These are phyloP conservation scores for Ditula angustiorana DNA, from an alignment of 2,888 invertebrate genomes.

Conservation along the genomic window DNA sequence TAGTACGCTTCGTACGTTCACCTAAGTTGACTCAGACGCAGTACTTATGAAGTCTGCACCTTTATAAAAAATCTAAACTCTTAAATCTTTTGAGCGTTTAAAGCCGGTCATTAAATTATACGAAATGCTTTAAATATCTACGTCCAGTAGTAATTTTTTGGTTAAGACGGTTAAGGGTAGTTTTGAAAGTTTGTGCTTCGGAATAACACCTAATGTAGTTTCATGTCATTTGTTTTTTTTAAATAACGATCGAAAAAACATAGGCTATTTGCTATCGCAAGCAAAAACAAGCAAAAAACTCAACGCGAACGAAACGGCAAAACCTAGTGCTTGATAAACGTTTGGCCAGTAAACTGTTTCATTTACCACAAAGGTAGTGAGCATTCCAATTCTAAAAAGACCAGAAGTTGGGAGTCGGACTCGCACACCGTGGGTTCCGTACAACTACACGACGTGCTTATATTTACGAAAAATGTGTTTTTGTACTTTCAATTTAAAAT, in stretches of 20 bases:
- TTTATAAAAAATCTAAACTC: conserved; percentile 14
- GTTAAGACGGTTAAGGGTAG: too few relatives aligned
- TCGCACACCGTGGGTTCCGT: too few relatives aligned
- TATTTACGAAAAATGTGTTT: too few relatives aligned
- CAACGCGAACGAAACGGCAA: not conserved
- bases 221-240: too few relatives aligned
- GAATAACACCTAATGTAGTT: too few relatives aligned
- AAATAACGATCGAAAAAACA: too few relatives aligned
- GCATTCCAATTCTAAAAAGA: not conserved
- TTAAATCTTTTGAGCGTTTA: conserved; percentile 29
- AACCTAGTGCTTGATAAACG: not conserved
- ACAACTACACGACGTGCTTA: too few relatives aligned
- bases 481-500: too few relatives aligned
- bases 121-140: not conserved
- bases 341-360: not conserved
- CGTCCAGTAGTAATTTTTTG: too few relatives aligned
- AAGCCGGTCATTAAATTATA: conserved; percentile 11
- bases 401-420: too few relatives aligned
- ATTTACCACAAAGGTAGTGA: not conserved
- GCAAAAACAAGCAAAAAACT: not conserved
- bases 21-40: conserved; percentile 35
- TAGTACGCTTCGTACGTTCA: conserved; percentile 31
- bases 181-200: too few relatives aligned
- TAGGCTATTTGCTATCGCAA: too few relatives aligned
- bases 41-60: conserved; percentile 33